Evolutionary conservation across 2,113 vertebrate species (phyloP), one percentile per base, ranked within the genome.

Genomic region (Bostrychus sinensis): DNA sequence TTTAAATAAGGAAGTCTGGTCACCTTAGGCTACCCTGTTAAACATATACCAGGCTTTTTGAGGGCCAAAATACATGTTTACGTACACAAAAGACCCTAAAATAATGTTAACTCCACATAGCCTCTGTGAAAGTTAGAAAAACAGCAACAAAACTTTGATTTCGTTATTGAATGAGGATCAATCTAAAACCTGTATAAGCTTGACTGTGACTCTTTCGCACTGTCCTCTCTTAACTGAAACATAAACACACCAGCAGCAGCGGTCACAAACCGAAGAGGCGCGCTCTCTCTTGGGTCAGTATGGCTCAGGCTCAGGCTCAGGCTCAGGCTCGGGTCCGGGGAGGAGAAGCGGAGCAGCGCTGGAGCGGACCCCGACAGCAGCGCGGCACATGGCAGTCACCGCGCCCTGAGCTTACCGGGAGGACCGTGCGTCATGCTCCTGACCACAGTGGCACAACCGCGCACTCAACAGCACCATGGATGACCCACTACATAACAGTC

Each of bases 401-500:
- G 48, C 14, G 25, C 13, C 16, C 48, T 17, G 48, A 25, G n/a
- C 14, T 30, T 14, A 17, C 48, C 48, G 25, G 16, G 2, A 8
- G 14, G 2, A 4, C 23, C 16, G 14, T 6, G 14, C 13, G 4
- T 14, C 5, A 13, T 23, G 45, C 45, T 14, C 5, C 13, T n/a
- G n/a, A 25, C 12, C 5, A 9, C 25, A 16, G 25, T 2, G 25
- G 11, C 11, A 7, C 3, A 17, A 13, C 30, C 30, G 30, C 30
- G 30, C 5, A 51, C 16, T 14, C 6, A 10, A 28, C 14, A 32
- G 8, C 30, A 1, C 14, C 22, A 48, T 48, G 45, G 1, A 48
- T 48, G 45, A 48, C 45, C 16, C 48, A 51, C 48, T 51, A 30
- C 48, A 28, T 51, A 51, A 51, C 23, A 17, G 14, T 30, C 25